Conservation (phyloP, 2,113 vertebrate genomes). For the Calonectris borealis region DNA sequence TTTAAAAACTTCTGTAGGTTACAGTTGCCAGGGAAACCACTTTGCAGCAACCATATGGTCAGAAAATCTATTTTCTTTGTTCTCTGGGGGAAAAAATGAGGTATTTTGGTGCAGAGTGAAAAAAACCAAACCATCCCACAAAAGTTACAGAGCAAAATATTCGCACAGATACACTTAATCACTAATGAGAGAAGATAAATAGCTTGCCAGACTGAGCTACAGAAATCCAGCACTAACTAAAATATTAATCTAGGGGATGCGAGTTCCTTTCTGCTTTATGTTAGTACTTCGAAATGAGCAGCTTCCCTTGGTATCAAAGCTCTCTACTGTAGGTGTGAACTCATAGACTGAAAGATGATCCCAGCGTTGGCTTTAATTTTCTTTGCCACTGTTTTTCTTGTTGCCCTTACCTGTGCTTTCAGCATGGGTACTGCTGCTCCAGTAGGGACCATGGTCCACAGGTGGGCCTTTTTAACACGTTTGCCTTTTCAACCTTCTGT, state of each 20-base stretch:
- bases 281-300: background rate
- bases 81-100: background rate
- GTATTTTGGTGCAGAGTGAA: background rate
- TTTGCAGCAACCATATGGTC: slow-evolving; percentile 18
- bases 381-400: background rate
- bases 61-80: slow-evolving; percentile 14
- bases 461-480: background rate
- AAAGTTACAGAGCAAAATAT: background rate
- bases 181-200: slow-evolving; percentile 27
- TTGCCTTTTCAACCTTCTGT: background rate
- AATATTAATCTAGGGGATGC: background rate
- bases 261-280: background rate
- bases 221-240: background rate
- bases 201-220: background rate
- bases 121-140: background rate
- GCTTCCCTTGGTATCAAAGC: background rate
- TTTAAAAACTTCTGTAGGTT: slow-evolving; percentile 34
- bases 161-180: background rate
- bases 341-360: background rate
- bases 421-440: background rate
- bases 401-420: background rate
- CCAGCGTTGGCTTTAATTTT: background rate
- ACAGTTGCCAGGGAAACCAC: slow-evolving; percentile 61
- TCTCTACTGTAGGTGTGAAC: background rate
- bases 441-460: accelerated